These are phyloP conservation scores for Percopsis omiscomaycus DNA, from an alignment of 2,797 vertebrate genomes.

Conservation along the genomic window DNA sequence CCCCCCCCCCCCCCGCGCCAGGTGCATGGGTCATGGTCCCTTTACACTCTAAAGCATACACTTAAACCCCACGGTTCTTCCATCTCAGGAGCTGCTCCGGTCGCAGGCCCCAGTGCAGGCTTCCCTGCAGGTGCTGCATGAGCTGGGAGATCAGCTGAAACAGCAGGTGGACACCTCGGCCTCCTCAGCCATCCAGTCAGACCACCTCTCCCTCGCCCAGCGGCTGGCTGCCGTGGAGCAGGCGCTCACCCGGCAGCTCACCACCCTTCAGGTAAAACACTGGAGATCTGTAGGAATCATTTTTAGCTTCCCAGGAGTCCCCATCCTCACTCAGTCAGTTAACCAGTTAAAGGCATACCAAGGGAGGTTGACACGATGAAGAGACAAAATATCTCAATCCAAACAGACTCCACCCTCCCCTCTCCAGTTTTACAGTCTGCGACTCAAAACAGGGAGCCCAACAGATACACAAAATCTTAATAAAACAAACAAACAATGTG, in stretches of 20 bases:
- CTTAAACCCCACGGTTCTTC: not conserved
- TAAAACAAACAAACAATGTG: no score
- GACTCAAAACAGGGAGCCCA: no score
- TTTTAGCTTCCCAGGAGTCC: not conserved
- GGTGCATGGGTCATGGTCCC: no score
- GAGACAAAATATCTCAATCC: no score
- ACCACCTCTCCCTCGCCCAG: conserved; percentile 85
- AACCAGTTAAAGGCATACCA: not conserved
- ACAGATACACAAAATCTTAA: no score
- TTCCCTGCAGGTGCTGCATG: conserved; percentile 84
- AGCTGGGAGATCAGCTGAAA: conserved; percentile 90
- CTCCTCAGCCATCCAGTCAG: conserved; percentile 86
- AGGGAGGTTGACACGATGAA: no score
- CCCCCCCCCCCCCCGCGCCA: no score
- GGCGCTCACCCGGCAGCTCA: conserved; percentile 84
- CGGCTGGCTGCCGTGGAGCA: conserved; percentile 83
- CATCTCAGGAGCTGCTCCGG: conserved; percentile 81
- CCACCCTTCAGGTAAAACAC: conserved; percentile 82
- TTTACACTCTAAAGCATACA: no score
- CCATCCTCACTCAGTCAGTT: not conserved
- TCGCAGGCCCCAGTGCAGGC: conserved; percentile 79
- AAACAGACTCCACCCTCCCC: no score
- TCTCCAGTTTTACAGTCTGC: no score
- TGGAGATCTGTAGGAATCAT: not conserved
- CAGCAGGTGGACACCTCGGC: conserved; percentile 90